Base-by-base conservation (phyloP, 1,140 invertebrate genomes). In the Temnothorax nylanderi region DNA sequence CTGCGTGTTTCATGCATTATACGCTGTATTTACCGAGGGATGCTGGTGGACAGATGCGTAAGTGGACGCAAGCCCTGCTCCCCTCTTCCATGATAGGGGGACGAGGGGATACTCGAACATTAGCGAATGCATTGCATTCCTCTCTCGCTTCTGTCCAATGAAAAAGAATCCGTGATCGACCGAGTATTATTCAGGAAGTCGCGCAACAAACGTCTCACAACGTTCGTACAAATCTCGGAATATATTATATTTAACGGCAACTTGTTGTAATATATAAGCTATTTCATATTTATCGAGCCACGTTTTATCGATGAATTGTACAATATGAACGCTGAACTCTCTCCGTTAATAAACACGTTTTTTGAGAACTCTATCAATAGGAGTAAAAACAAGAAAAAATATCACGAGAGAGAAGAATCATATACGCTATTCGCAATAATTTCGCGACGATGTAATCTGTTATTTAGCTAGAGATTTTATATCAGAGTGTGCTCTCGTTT, bases 1-100 rank as follows among this genome's bases (percentile, higher is more conserved):
- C 88, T 92, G 90, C 81, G 91, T 78, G 87, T 91, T 90, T 89
- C 89, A 87, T 90, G 91, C 87, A 67, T 75, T 86, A 64, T 69
- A 60, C 67, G 41, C 75, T 87, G 87, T 91, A 93, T 92, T 87
- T 91, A 91, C 86, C 89, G 86, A 90, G 92, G 94, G 93, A 94
- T 94, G 93, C 92, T 94, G 94, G 92, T 91, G 94, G 94, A 95
- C 94, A 95, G 94, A 95, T 95, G 94, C 91, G 92, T 94, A 94
- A 95, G 94, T 94, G 94, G 93, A 82, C 85, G 88, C 91, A 92
- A 91, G 87, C 58, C 84, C 74, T 56, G n/a, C 6, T 76, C 47
- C 58, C 60, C 74, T 72, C 67, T 41, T 82, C 41, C 58, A 13
- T 84, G 44, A n/a, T n/a, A 26, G 34, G 13, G n/a, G 34, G 13